phyloP scores from a whole-genome alignment of 2,797 vertebrate genomes.

The Amniataba percoides region DNA sequence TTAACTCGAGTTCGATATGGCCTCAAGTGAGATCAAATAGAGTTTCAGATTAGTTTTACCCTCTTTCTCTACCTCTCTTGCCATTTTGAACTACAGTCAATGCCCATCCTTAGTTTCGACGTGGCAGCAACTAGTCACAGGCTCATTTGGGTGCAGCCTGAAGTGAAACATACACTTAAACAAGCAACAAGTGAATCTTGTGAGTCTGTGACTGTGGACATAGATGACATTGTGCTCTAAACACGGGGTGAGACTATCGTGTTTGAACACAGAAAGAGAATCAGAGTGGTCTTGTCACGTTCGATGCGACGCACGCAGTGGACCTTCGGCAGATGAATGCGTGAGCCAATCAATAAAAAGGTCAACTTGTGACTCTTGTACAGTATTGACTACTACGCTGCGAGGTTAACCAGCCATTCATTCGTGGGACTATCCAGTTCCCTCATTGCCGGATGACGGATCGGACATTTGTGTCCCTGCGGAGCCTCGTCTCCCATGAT shows the following conservation, averaged over 20 bases:
- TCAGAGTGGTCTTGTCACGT: not conserved
- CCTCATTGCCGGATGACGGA: slow-evolving; percentile 42
- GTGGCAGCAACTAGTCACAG: slow-evolving; percentile 6
- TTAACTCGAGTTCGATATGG: not conserved
- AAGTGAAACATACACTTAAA: not conserved
- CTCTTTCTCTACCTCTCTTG: not conserved
- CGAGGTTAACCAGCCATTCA: slow-evolving; percentile 42
- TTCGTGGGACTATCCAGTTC: slow-evolving; percentile 34
- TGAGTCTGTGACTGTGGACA: too few relatives aligned
- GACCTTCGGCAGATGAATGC: not conserved
- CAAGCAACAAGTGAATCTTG: not conserved
- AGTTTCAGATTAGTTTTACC: not conserved
- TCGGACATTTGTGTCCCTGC: slow-evolving; percentile 33
- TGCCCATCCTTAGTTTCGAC: not conserved
- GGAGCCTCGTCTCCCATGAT: slow-evolving; percentile 20
- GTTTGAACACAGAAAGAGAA: not conserved
- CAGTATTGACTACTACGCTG: slow-evolving; percentile 28
- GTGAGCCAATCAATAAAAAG: slow-evolving; percentile 24
- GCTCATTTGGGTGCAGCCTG: not conserved
- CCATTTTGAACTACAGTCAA: not conserved
- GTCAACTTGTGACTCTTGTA: slow-evolving; percentile 24
- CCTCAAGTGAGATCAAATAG: not conserved
- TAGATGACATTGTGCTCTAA: not conserved
- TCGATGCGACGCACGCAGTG: not conserved
- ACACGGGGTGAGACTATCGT: not conserved